These are phyloP conservation scores for Platichthys stellatus DNA, from an alignment of 2,113 vertebrate genomes.

Conservation along the genomic window DNA sequence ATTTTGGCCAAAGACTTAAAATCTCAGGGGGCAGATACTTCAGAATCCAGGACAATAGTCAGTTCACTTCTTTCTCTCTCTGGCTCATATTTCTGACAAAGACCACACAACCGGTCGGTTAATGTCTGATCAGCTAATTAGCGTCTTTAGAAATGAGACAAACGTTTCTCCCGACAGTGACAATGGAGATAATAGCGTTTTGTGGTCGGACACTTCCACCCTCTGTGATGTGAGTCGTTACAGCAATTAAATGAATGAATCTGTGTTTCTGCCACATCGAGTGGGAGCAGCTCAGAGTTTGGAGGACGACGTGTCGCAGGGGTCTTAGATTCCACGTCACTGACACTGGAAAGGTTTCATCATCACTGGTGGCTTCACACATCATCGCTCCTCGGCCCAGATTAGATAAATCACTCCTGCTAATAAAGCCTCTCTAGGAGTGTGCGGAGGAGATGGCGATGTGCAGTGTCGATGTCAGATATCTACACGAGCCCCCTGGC, in stretches of 20 bases:
- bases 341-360: conserved; percentile 58
- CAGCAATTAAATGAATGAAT: conserved; percentile 55
- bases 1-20: too few relatives aligned
- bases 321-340: conserved; percentile 61
- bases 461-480: conserved; percentile 43
- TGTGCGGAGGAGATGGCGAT: conserved; percentile 46
- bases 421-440: conserved; percentile 55
- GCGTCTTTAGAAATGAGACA: too few relatives aligned
- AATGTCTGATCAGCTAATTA: too few relatives aligned
- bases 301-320: conserved; percentile 36
- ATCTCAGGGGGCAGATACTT: too few relatives aligned
- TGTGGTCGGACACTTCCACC: conserved; percentile 4
- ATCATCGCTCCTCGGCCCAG: conserved; percentile 41
- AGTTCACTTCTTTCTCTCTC: neutral
- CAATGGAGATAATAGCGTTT: conserved; percentile 7
- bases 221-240: conserved; percentile 33
- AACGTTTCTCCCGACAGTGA: too few relatives aligned
- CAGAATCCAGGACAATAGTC: neutral
- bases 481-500: conserved; percentile 43
- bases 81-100: neutral
- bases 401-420: conserved; percentile 65
- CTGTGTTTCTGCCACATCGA: conserved; percentile 49
- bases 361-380: conserved; percentile 54
- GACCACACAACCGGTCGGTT: too few relatives aligned
- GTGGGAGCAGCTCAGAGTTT: conserved; percentile 22